Evolutionary conservation across 1,140 invertebrate genomes (phyloP), one percentile per base, ranked within the genome.

Genomic region (Saccostrea echinata): DNA sequence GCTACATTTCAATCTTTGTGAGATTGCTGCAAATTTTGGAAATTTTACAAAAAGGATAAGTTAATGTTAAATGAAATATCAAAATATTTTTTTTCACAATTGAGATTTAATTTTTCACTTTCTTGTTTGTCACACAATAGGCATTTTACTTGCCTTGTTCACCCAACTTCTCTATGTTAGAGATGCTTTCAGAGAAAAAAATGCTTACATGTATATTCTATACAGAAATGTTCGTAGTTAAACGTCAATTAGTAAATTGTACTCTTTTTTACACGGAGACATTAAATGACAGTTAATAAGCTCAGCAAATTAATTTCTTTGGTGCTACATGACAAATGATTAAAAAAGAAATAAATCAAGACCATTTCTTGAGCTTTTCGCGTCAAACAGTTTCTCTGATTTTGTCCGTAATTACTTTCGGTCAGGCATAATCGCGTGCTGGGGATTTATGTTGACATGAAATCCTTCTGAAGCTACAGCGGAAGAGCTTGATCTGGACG

Each of bases 331-430:
- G 68, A 76, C 13, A 76, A 76, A 76, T 33, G 16, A 30, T 76
- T 30, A 76, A 76, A 76, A 76, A 76, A 76, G 68, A 76, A 76
- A 76, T 76, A 30, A 33, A 76, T 76, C 68, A 76, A 12, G 68
- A 76, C 13, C 11, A 76, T 76, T 27, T 30, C 2, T 16, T 27
- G 6, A 33, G 55, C 55, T 76, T 30, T 76, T 76, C 30, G 24
- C 24, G 27, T 30, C 68, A 76, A 33, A 76, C 27, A 16, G 24
- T 76, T 76, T 43, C 4, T 30, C 27, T 76, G 27, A 1, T 30
- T 30, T 3, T 13, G 12, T 18, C 8, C 2, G 24, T 30, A 76
- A 76, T 76, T 76, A 30, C 68, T 33, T 12, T 33, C 9, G 27
- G 27, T 33, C 68, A 33, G 68, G 27, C 68, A 30, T 16, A 27